Evolutionary conservation across 2,888 invertebrate species (phyloP).

Genomic region (Corythucha ciliata): DNA sequence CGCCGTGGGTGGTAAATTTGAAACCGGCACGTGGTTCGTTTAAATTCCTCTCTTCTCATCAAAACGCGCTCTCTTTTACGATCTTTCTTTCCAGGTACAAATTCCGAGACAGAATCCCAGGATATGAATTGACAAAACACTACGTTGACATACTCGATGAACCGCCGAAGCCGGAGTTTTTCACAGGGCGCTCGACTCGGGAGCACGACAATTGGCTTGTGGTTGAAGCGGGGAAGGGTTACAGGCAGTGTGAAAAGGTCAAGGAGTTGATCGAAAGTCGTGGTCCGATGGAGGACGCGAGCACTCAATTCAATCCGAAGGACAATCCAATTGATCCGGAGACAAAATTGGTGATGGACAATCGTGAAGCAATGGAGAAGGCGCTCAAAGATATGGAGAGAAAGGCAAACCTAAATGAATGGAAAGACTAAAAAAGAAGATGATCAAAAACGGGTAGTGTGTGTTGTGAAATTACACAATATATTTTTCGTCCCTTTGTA

Average conservation of each 20-base stretch:
- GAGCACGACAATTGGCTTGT: constrained; percentile 22
- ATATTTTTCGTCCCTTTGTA: too few species aligned
- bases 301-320: constrained; percentile 19
- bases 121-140: constrained; percentile 25
- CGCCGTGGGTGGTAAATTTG: constrained; percentile 3
- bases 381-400: background rate
- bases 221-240: constrained; percentile 27
- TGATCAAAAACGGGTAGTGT: too few species aligned
- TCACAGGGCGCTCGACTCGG: constrained; percentile 14
- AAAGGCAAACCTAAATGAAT: too few species aligned
- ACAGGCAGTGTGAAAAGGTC: constrained; percentile 20
- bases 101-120: constrained; percentile 21
- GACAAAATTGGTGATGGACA: constrained; percentile 13
- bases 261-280: constrained; percentile 17
- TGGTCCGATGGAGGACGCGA: constrained; percentile 14
- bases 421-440: too few species aligned
- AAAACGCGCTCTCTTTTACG: too few species aligned
- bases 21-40: constrained; percentile 14
- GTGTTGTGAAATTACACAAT: too few species aligned
- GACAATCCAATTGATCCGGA: constrained; percentile 24
- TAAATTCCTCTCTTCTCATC: too few species aligned
- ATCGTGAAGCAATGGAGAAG: constrained; percentile 4
- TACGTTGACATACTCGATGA: constrained; percentile 21
- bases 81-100: too few species aligned
- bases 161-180: constrained; percentile 8